phyloP scores from a whole-genome alignment of 2,888 invertebrate species.

The Scrobipalpa atriplicella region DNA sequence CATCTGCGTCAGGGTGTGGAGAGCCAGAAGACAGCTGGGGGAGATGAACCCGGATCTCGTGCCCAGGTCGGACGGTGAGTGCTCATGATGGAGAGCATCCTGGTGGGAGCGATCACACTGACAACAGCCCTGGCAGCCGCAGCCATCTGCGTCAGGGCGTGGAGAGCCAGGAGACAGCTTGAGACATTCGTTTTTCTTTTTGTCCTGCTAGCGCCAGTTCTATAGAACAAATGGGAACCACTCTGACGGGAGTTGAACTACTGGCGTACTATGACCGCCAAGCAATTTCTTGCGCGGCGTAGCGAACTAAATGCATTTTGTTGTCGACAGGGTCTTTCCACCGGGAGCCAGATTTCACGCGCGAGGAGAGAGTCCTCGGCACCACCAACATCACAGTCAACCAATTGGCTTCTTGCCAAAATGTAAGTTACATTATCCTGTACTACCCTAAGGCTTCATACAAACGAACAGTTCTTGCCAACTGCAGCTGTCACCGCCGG shows the following conservation, averaged over 20 bases:
- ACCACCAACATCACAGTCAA: slow-evolving; percentile 63
- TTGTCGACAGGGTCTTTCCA: slow-evolving; percentile 57
- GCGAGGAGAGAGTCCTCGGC: slow-evolving; percentile 56
- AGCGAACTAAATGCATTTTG: too few species aligned
- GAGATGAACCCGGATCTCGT: slow-evolving; percentile 56
- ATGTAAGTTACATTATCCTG: slow-evolving; percentile 48
- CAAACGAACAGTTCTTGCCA: too few species aligned
- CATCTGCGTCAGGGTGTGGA: slow-evolving; percentile 43
- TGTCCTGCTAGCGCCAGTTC: too few species aligned
- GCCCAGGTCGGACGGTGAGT: slow-evolving; percentile 53
- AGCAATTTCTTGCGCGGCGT: background rate
- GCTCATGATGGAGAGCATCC: background rate
- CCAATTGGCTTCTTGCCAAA: slow-evolving; percentile 56
- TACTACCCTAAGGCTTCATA: too few species aligned
- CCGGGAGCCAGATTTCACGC: slow-evolving; percentile 63
- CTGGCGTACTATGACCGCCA: too few species aligned
- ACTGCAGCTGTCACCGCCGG: too few species aligned
- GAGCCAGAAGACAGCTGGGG: slow-evolving; percentile 35
- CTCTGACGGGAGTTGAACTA: too few species aligned
- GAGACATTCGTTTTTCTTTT: too few species aligned
- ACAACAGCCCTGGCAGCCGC: slow-evolving; percentile 38
- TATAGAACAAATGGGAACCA: too few species aligned
- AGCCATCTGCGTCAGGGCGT: slow-evolving; percentile 41
- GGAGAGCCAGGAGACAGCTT: slow-evolving; percentile 39
- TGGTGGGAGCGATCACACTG: slow-evolving; percentile 39